Evolutionary conservation across 2,888 invertebrate genomes (phyloP).

Genomic region (Schizotus pectinicornis): DNA sequence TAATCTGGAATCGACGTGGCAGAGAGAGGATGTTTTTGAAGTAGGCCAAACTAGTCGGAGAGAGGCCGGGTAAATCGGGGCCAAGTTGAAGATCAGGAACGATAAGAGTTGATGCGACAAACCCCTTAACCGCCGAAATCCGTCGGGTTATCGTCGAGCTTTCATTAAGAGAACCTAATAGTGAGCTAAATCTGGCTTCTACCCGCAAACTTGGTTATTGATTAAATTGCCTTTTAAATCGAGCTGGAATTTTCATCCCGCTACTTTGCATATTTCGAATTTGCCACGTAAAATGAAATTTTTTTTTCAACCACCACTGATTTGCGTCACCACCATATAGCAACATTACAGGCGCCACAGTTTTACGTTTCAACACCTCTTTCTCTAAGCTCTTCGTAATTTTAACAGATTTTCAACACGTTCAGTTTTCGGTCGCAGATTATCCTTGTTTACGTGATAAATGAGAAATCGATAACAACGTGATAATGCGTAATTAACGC

Average conservation of each 20-base stretch:
- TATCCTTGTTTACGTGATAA: conserved; percentile 20
- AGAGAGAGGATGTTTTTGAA: no score
- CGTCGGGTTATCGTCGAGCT: conserved; percentile 31
- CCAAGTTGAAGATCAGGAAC: conserved; percentile 7
- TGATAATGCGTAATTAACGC: conserved; percentile 38
- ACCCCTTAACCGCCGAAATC: conserved; percentile 30
- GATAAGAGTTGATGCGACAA: conserved; percentile 36
- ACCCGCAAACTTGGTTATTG: conserved; percentile 31
- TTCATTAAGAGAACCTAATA: conserved; percentile 36
- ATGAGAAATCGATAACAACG: conserved; percentile 35
- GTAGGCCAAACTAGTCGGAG: no score
- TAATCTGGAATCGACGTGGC: not conserved
- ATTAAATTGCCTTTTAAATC: conserved; percentile 37
- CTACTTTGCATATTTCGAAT: conserved; percentile 32
- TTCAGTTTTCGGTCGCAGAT: no score
- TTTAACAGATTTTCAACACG: no score
- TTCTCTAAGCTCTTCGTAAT: not conserved
- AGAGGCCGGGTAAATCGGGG: no score
- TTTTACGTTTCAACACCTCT: conserved; percentile 7
- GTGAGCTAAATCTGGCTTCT: conserved; percentile 35
- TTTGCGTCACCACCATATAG: conserved; percentile 1
- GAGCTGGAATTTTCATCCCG: conserved; percentile 29
- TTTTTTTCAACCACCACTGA: conserved; percentile 1
- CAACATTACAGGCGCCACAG: not conserved
- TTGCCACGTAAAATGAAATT: not conserved